A percentile compares a stretch with the other conserved stretches of the same genome.
These are phyloP conservation scores for Bombyx mori DNA, from an alignment of 1,140 invertebrate species.

Conservation along the genomic window DNA sequence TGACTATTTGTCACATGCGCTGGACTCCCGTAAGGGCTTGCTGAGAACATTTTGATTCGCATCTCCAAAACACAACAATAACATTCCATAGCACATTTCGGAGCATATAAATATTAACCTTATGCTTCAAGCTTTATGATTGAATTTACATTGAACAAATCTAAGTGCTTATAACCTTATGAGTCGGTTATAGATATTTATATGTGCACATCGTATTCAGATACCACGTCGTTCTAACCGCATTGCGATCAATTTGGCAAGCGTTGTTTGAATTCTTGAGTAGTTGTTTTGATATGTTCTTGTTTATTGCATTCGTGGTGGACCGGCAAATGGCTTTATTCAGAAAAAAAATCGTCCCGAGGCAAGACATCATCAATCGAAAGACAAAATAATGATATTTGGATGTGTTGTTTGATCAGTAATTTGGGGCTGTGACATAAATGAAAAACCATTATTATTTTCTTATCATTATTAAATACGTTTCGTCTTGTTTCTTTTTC, in stretches of 20 bases:
- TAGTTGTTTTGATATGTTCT: conserved; percentile 9
- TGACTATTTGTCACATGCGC: conserved; percentile 68
- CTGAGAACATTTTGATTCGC: conserved; percentile 57
- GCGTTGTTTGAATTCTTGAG: conserved; percentile 50
- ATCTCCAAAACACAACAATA: conserved; percentile 27
- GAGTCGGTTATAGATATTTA: conserved; percentile 26
- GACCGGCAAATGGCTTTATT: no score
- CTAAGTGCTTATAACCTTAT: not conserved
- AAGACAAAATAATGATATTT: no score
- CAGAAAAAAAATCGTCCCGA: no score
- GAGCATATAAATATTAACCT: not conserved
- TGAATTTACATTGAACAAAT: not conserved
- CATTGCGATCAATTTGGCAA: conserved; percentile 52
- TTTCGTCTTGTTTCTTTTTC: no score
- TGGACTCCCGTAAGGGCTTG: conserved; percentile 59
- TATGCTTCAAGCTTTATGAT: not conserved
- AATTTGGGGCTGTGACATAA: no score
- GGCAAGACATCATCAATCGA: no score
- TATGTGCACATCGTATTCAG: conserved; percentile 43
- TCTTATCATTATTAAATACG: no score
- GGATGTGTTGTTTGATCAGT: no score
- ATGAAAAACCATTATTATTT: no score
- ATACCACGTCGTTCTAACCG: conserved; percentile 50
- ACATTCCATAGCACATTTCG: not conserved
- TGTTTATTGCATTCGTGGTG: no score